Evolutionary conservation across 2,797 vertebrate species (phyloP).

Genomic region (Tiaroga cobitis): DNA sequence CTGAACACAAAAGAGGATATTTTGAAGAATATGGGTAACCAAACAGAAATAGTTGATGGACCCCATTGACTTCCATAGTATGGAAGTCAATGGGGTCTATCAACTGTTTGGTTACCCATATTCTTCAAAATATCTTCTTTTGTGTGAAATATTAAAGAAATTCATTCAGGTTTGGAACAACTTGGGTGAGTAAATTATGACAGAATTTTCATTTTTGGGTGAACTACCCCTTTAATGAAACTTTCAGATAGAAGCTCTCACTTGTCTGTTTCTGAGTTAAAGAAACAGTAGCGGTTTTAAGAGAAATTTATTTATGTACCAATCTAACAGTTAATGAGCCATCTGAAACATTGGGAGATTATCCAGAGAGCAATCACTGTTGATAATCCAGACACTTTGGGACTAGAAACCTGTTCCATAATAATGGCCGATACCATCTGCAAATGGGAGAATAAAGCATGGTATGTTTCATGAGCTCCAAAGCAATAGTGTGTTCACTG

Average conservation of each 20-base stretch:
- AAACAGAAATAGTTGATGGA: no score
- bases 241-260: neutral
- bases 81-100: no score
- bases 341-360: conserved; percentile 15
- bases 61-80: no score
- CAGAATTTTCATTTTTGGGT: no score
- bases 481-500: conserved; percentile 32
- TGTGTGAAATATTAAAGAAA: no score
- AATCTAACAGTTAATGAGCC: neutral
- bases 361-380: neutral
- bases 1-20: no score
- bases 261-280: neutral
- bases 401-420: neutral
- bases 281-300: neutral
- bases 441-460: conserved; percentile 6
- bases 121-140: no score
- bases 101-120: no score
- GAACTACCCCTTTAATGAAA: neutral
- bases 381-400: neutral
- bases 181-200: no score
- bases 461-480: neutral
- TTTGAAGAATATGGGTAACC: no score
- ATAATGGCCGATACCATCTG: conserved; percentile 19
- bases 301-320: neutral
- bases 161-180: no score